Conservation (phyloP, 2,113 vertebrate genomes). For the Trachemys scripta region DNA sequence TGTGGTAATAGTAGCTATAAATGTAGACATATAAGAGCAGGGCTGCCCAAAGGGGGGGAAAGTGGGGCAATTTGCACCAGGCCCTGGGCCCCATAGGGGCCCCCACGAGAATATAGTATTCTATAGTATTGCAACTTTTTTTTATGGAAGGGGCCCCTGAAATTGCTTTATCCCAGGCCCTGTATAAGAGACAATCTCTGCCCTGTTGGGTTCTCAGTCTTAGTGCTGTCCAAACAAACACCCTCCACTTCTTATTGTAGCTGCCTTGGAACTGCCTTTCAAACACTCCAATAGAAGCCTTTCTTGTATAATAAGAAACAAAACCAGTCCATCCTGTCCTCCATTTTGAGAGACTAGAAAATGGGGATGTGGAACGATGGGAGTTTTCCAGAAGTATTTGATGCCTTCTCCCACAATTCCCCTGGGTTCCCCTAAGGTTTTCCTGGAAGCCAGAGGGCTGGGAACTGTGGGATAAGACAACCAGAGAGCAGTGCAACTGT, state of each 20-base stretch:
- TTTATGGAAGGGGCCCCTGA: too few species aligned
- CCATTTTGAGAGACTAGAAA: background rate
- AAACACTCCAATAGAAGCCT: slow-evolving; percentile 29
- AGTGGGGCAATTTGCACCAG: too few species aligned
- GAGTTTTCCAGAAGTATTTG: background rate
- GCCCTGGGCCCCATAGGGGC: too few species aligned
- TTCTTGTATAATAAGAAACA: background rate
- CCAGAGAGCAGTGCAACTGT: slow-evolving; percentile 53
- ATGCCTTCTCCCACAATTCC: background rate
- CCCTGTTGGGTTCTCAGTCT: background rate
- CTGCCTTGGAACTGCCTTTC: slow-evolving; percentile 32
- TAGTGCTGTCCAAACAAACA: slow-evolving; percentile 59
- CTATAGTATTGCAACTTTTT: too few species aligned
- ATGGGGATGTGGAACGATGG: background rate
- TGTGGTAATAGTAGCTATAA: too few species aligned
- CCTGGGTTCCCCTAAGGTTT: background rate
- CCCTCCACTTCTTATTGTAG: slow-evolving; percentile 37
- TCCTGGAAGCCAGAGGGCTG: background rate
- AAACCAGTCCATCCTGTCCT: rapidly evolving
- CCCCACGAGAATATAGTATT: too few species aligned
- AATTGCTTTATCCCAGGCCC: too few species aligned
- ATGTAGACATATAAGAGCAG: too few species aligned
- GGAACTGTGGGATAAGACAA: background rate
- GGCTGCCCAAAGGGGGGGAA: too few species aligned
- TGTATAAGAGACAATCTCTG: too few species aligned